Conservation (phyloP, 2,888 invertebrate species). For the Eupsilia transversa region DNA sequence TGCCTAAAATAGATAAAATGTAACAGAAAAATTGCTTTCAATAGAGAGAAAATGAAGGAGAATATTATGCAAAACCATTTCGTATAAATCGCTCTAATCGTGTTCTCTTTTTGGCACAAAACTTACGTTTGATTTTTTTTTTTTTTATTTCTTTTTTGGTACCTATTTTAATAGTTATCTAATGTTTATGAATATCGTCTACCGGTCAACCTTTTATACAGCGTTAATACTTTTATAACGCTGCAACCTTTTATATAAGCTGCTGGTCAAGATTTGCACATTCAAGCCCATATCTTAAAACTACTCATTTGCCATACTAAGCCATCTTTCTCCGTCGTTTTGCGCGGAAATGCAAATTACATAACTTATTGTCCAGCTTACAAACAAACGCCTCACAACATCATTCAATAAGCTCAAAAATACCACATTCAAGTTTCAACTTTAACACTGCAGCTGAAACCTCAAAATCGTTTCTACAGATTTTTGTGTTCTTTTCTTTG, state of each 20-base stretch:
- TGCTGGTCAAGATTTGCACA: background rate
- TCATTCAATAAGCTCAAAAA: constrained; percentile 69
- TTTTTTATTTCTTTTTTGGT: background rate
- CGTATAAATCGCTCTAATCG: background rate
- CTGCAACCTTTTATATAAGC: too few relatives aligned
- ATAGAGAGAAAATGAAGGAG: too few relatives aligned
- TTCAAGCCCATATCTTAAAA: background rate
- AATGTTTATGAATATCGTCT: too few relatives aligned
- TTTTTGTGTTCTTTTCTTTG: constrained; percentile 54
- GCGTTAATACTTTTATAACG: too few relatives aligned
- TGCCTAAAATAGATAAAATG: too few relatives aligned
- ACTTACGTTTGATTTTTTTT: background rate
- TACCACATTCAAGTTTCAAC: constrained; percentile 63
- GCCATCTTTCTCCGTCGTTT: constrained; percentile 53
- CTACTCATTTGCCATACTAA: constrained; percentile 13
- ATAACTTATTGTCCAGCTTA: constrained; percentile 68
- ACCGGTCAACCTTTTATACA: too few relatives aligned
- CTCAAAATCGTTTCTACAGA: constrained; percentile 35
- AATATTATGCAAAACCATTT: too few relatives aligned
- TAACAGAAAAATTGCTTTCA: too few relatives aligned
- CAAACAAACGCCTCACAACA: constrained; percentile 73
- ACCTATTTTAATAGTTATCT: background rate
- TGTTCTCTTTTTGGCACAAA: too few relatives aligned
- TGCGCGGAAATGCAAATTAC: constrained; percentile 76
- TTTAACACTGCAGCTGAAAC: constrained; percentile 53